Base-by-base conservation (phyloP, 2,888 invertebrate genomes). In the Aplocera efformata region DNA sequence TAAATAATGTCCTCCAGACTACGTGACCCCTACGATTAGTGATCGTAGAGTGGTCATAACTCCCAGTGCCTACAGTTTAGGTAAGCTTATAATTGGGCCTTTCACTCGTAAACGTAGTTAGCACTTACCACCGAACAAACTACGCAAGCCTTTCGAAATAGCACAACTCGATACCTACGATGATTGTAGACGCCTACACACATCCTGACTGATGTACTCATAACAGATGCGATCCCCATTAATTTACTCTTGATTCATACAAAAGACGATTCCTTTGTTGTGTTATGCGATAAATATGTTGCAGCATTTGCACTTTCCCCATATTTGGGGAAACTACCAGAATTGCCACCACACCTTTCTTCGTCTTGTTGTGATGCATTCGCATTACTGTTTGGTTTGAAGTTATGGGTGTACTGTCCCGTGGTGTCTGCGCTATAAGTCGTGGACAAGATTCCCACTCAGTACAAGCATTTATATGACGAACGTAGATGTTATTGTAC, bases 131-230 rank as follows among this genome's bases (percentile, higher is more conserved):
- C n/a, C n/a, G 37, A 36, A 37, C 28, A 44, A 49, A 49, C 56
- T 65, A 58, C 50, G 54, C 53, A 59, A 40, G 17, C 50, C 63
- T 72, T 72, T 67, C 67, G 65, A 66, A 68, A 72, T 58, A 44
- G 48, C 52, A 40, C 50, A 39, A 32, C 13, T 38, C 21, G 30
- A 17, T 33, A 27, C 21, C 29, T 29, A 48, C 36, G 52, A 51
- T 58, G 64, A 68, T 72, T 70, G 65, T 61, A 38, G 40, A 55
- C 67, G 56, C 73, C 73, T 56, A 72, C 74, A 40, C 64, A 56
- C 63, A 66, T 74, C 74, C 70, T 71, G 74, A 36, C 48, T 33
- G 33, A 36, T 1, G 7, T 37, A 21, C 24, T 22, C 1, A n/a
- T 7, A 22, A 30, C 44, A 48, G 50, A 53, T 46, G 50, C 37